Base-by-base conservation (phyloP, 2,888 invertebrate genomes). In the Chrysodeixis includens region DNA sequence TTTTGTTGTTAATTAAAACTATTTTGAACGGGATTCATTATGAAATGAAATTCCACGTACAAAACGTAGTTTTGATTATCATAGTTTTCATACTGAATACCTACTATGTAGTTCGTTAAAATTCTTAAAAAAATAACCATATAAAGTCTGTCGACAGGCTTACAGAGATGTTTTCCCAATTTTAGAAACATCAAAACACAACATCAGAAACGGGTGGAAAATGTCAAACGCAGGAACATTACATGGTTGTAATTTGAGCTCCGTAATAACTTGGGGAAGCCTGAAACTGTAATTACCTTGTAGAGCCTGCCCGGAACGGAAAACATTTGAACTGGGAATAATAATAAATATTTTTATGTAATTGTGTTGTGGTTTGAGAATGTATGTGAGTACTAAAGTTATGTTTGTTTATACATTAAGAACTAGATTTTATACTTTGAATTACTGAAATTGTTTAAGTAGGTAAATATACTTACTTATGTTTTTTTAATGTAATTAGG, bases 251-350 rank as follows among this genome's bases (percentile, higher is more conserved):
- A 57, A 71, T 60, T 68, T 51, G n/a, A 35, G 30, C 22, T 12
- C 1, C 30, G n/a, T 57, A 63, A 57, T 60, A 68, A 72, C 54
- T 71, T 62, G n/a, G 32, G 53, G 40, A 53, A 66, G 20, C 20
- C 49, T 54, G 53, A 57, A 60, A 56, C 35, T 20, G 44, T 63
- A 55, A 60, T 63, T 63, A 60, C 60, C 35, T 57, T 16, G 32
- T 49, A 20, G 26, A 26, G 26, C 26, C 26, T 26, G 26, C 54
- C 51, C 1, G 8, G n/a, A 10, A 3, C 16, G 14, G 20, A 4
- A 53, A 30, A 7, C 35, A 30, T 64, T 35, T 4, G 2, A n/a
- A 30, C 54, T 65, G 51, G 30, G 49, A 35, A 57, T 10, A 14
- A 22, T 7, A 51, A 14, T 4, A 30, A n/a, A 53, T n/a, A 30